These are phyloP conservation scores for Dasysyrphus tricinctus DNA, from an alignment of 2,888 invertebrate species.

Conservation along the genomic window DNA sequence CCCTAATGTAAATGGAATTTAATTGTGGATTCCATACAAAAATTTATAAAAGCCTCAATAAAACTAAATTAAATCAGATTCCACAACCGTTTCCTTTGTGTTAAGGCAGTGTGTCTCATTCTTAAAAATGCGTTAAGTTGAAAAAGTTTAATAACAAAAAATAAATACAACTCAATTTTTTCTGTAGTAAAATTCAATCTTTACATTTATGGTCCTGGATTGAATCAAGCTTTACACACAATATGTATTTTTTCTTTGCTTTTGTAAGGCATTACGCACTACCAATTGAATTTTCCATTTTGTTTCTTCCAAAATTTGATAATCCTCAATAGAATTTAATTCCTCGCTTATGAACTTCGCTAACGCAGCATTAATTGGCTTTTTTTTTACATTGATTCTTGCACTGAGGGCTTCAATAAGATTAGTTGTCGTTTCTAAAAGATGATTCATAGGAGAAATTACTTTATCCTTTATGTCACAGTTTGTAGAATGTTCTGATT, in stretches of 20 bases:
- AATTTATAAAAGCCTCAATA: too few relatives aligned
- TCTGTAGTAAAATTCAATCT: too few relatives aligned
- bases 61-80: too few relatives aligned
- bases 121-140: too few relatives aligned
- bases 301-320: conserved; percentile 25
- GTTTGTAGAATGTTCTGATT: background rate
- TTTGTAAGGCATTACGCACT: conserved; percentile 18
- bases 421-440: background rate
- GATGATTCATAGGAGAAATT: background rate
- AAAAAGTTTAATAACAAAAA: too few relatives aligned
- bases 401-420: background rate
- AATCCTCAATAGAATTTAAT: conserved; percentile 26
- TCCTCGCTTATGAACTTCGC: conserved; percentile 30
- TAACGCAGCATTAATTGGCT: conserved; percentile 4
- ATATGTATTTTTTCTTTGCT: background rate
- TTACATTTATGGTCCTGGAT: background rate
- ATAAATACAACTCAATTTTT: too few relatives aligned
- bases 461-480: background rate
- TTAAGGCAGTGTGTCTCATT: too few relatives aligned
- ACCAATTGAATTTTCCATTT: conserved; percentile 40
- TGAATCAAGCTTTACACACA: background rate
- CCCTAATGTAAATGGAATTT: too few relatives aligned
- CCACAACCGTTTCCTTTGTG: too few relatives aligned
- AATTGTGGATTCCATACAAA: too few relatives aligned
- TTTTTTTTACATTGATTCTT: background rate